Percentiles rank a stretch among this genome's conserved stretches.
Evolutionary conservation across 2,888 invertebrate genomes (phyloP).

Genomic region (Nesidiocoris tenuis): DNA sequence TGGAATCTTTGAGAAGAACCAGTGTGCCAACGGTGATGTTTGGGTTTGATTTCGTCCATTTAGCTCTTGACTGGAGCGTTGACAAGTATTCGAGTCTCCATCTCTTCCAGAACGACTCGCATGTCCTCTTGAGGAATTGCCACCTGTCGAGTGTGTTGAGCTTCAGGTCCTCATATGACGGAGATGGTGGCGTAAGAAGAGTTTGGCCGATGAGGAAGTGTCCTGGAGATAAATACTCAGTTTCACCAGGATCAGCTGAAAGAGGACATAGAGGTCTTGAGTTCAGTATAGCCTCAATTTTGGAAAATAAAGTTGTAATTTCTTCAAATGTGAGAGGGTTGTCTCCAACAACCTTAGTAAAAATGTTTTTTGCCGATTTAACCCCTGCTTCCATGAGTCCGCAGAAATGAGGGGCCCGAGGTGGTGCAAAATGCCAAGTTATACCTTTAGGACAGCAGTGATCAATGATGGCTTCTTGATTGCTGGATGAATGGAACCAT

Average conservation of each 20-base stretch:
- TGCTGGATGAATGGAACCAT: neutral
- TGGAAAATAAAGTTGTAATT: conserved; percentile 49
- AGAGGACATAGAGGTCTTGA: conserved; percentile 51
- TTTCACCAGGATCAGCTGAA: conserved; percentile 49
- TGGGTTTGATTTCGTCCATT: conserved; percentile 49
- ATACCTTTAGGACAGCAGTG: neutral
- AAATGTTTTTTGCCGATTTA: conserved; percentile 50
- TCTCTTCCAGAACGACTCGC: conserved; percentile 50
- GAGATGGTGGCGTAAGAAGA: conserved; percentile 49
- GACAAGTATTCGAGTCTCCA: conserved; percentile 51
- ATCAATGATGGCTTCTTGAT: neutral
- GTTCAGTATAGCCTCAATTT: conserved; percentile 52
- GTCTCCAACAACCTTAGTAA: conserved; percentile 48
- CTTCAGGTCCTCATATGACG: conserved; percentile 45
- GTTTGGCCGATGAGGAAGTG: conserved; percentile 52
- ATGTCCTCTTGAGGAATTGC: conserved; percentile 50
- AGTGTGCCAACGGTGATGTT: conserved; percentile 48
- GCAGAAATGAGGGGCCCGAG: conserved; percentile 8
- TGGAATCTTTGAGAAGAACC: conserved; percentile 50
- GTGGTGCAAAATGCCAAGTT: conserved; percentile 48
- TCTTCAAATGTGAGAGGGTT: conserved; percentile 51
- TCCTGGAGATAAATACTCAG: conserved; percentile 52
- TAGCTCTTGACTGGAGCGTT: conserved; percentile 50
- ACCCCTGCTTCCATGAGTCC: conserved; percentile 23
- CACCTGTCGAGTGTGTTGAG: conserved; percentile 49